These are phyloP conservation scores for Catocala sponsa DNA, from an alignment of 2,888 invertebrate genomes.

Conservation along the genomic window DNA sequence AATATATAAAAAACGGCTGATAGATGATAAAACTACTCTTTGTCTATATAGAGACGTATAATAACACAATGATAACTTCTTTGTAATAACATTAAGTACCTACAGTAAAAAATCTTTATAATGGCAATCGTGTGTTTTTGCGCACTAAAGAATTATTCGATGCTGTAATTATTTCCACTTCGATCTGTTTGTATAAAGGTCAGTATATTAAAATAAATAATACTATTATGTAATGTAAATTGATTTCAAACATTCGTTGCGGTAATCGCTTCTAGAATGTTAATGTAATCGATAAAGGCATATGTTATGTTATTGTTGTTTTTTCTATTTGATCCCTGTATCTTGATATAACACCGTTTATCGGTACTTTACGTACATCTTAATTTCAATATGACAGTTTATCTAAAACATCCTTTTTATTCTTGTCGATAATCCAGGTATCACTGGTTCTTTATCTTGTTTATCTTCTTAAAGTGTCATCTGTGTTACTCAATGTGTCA, in stretches of 20 bases:
- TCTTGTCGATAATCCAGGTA: constrained; percentile 3
- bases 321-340: background rate
- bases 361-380: constrained; percentile 6
- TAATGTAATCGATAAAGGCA: constrained; percentile 7
- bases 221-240: constrained; percentile 21
- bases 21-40: constrained; percentile 9
- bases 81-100: constrained; percentile 28
- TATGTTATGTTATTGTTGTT: constrained; percentile 5
- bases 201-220: constrained; percentile 18
- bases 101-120: constrained; percentile 8
- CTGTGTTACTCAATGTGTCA: constrained; percentile 24
- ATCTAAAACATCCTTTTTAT: constrained; percentile 2
- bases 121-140: constrained; percentile 16
- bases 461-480: constrained; percentile 26
- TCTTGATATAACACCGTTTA: background rate
- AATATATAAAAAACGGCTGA: constrained; percentile 13
- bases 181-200: constrained; percentile 22
- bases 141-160: constrained; percentile 12
- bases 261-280: constrained; percentile 21
- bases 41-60: constrained; percentile 14
- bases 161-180: constrained; percentile 23
- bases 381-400: constrained; percentile 7
- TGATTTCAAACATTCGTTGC: constrained; percentile 15
- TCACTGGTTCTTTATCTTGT: background rate
- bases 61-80: constrained; percentile 25